These are phyloP conservation scores for Reticulitermes speratus DNA, from an alignment of 1,140 invertebrate genomes.

Conservation along the genomic window DNA sequence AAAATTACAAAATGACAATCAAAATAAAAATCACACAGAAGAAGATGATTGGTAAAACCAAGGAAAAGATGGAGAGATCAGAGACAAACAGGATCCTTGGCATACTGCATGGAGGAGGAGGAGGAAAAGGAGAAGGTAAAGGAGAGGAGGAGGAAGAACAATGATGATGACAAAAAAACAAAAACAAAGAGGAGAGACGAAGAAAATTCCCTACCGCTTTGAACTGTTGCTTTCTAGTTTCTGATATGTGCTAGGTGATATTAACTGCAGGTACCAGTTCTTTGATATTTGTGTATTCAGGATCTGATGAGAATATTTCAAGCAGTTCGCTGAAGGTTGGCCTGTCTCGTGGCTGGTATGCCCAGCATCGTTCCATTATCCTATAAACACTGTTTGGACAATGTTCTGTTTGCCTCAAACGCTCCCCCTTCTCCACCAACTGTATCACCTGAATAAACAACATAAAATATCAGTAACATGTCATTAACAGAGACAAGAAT, in stretches of 20 bases:
- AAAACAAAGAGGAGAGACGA: neutral
- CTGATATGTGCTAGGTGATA: slow-evolving; percentile 41
- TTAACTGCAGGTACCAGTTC: slow-evolving; percentile 55
- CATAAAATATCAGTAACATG: neutral
- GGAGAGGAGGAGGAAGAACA: no score
- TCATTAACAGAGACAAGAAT: neutral
- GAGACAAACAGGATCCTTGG: no score
- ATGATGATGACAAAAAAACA: neutral
- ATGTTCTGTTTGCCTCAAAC: slow-evolving; percentile 71
- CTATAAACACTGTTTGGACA: slow-evolving; percentile 85
- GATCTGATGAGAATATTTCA: slow-evolving; percentile 70
- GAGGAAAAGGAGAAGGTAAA: neutral
- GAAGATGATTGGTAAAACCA: no score
- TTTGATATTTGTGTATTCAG: slow-evolving; percentile 67
- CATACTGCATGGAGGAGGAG: no score
- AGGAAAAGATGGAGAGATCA: no score
- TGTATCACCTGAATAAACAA: slow-evolving; percentile 67
- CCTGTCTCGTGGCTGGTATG: slow-evolving; percentile 69
- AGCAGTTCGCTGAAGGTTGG: slow-evolving; percentile 81
- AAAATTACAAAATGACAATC: no score
- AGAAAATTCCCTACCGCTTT: no score
- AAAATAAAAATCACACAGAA: no score
- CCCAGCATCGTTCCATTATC: slow-evolving; percentile 90
- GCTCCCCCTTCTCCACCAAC: slow-evolving; percentile 71
- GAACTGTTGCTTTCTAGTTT: slow-evolving; percentile 25